Evolutionary conservation across 2,797 vertebrate genomes (phyloP), one percentile per base, ranked within the genome.

Genomic region (Harpagifer antarcticus): DNA sequence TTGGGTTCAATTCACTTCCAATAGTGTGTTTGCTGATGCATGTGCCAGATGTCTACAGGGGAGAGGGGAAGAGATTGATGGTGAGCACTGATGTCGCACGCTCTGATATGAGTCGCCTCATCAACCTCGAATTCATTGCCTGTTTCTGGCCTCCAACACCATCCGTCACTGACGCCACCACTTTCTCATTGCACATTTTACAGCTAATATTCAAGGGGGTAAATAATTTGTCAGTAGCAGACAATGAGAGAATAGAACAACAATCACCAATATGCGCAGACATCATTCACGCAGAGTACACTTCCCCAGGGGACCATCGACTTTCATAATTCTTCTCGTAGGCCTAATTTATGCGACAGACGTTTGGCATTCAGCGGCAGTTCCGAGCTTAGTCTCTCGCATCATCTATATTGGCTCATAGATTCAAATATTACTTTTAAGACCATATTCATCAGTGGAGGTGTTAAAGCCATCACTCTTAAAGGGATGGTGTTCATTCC

Each of bases 71-170:
- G 90, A 94, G 93, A 95, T 94, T 94, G 93, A 95, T 95, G 90
- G 90, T 60, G 79, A 91, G 91, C 86, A 78, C 91, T 89, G 91
- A 90, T 94, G 89, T 92, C 75, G 87, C 92, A 72, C 76, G 86
- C 92, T 91, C 88, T 89, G 91, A 94, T 95, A 94, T 94, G 93
- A 95, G 90, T 92, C 93, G 93, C 91, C 92, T 95, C 94, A 95
- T 95, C 94, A 95, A 94, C 93, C 92, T 92, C 90, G 85, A 94
- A 94, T 93, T 92, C 92, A 91, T 91, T 89, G 92, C 85, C 86
- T 86, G 90, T 90, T 90, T 83, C 85, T 79, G 79, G 85, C 84
- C 87, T 82, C 79, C 87, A 62, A 89, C 82, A 49, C 91, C 90
- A 95, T 94, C 89, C 79, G 89, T 95, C 94, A 94, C 75, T 63